phyloP scores from a whole-genome alignment of 2,113 vertebrate species.

The Semicossyphus pulcher region DNA sequence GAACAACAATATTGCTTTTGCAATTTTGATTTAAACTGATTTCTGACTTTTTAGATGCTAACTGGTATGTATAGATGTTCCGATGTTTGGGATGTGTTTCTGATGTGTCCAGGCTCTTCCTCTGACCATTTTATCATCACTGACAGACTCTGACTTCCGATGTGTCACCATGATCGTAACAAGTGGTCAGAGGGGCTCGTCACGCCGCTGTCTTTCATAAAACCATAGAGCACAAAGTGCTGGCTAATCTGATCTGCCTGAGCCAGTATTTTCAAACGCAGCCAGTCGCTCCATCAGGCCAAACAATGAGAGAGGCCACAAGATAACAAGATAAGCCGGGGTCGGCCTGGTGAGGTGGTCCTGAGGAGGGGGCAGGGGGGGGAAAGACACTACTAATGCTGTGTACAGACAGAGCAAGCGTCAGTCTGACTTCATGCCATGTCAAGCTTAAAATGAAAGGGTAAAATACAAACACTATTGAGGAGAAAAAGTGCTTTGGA shows the following conservation, averaged over 20 bases:
- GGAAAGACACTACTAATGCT: slow-evolving; percentile 23
- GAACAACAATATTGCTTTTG: too few species aligned
- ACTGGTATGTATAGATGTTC: too few species aligned
- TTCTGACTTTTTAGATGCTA: too few species aligned
- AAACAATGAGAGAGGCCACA: slow-evolving; percentile 60
- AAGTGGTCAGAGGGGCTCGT: slow-evolving; percentile 12
- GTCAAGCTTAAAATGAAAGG: not conserved
- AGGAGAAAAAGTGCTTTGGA: not conserved
- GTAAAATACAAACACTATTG: not conserved
- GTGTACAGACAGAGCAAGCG: slow-evolving; percentile 2
- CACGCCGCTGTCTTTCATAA: slow-evolving; percentile 32
- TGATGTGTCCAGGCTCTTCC: not conserved
- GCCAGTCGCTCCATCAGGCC: slow-evolving; percentile 58
- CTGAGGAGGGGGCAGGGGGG: not conserved
- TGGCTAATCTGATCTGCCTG: slow-evolving; percentile 64
- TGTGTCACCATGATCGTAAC: slow-evolving; percentile 5
- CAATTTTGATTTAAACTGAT: too few species aligned
- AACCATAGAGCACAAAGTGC: slow-evolving; percentile 50
- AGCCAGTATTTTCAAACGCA: slow-evolving; percentile 64
- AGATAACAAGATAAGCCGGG: slow-evolving; percentile 60
- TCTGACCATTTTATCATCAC: not conserved
- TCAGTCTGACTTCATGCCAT: slow-evolving; percentile 6
- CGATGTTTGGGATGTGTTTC: not conserved
- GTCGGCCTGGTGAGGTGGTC: slow-evolving; percentile 36
- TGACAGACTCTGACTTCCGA: slow-evolving; percentile 18